These are phyloP conservation scores for Dendroctonus ponderosae DNA, from an alignment of 1,140 invertebrate genomes.

Conservation along the genomic window DNA sequence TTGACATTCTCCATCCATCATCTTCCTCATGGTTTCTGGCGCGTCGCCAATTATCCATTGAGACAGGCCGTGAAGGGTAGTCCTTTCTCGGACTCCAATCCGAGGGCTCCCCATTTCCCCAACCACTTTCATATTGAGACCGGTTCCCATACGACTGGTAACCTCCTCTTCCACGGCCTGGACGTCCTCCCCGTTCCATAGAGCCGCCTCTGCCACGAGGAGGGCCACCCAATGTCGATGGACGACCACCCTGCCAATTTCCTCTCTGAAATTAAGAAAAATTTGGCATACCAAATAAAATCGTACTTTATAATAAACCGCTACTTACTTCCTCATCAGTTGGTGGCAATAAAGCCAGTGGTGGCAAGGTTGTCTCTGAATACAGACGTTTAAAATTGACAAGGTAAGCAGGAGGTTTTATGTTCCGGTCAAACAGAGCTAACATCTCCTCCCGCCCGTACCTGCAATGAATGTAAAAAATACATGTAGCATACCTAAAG, in stretches of 20 bases:
- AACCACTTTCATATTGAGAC: slow-evolving; percentile 53
- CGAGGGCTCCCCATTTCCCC: slow-evolving; percentile 59
- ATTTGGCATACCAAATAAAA: background rate
- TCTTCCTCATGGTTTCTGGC: slow-evolving; percentile 59
- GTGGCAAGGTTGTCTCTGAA: slow-evolving; percentile 73
- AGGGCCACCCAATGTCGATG: slow-evolving; percentile 42
- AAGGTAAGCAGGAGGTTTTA: slow-evolving; percentile 66
- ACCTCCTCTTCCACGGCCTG: slow-evolving; percentile 57
- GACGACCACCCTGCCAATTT: slow-evolving; percentile 37
- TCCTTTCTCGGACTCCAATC: slow-evolving; percentile 68
- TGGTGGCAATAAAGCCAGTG: slow-evolving; percentile 71
- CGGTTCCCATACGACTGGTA: slow-evolving; percentile 60
- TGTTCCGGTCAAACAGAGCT: slow-evolving; percentile 67
- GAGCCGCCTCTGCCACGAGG: slow-evolving; percentile 55
- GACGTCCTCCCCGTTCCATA: slow-evolving; percentile 44
- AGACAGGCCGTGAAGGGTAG: slow-evolving; percentile 54
- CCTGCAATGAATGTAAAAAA: slow-evolving; percentile 41
- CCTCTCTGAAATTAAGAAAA: slow-evolving; percentile 29
- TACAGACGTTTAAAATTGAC: slow-evolving; percentile 65
- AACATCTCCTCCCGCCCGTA: slow-evolving; percentile 90
- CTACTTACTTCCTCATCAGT: slow-evolving; percentile 70
- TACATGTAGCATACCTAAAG: too few relatives aligned
- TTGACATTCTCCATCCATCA: slow-evolving; percentile 59
- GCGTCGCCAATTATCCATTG: slow-evolving; percentile 65
- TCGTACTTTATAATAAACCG: background rate